Evolutionary conservation across 2,888 invertebrate species (phyloP), one percentile per base, ranked within the genome.

Genomic region (Pseudoips prasinana): DNA sequence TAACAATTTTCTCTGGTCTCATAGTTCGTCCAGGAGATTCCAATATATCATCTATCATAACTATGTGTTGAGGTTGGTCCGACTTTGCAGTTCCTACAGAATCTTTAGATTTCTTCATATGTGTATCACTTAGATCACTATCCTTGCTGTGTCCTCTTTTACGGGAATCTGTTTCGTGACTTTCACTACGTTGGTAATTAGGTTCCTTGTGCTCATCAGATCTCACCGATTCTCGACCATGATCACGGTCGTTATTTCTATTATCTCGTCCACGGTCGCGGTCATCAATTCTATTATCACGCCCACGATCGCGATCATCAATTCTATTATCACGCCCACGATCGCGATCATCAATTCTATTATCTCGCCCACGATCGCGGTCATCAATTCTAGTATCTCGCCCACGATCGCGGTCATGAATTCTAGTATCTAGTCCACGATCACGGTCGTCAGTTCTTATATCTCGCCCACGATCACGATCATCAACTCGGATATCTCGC

Each of bases 31-130:
- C 96, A 1, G 98, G 98, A 10, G 91, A 79, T 65, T 92, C 91
- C 27, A 98, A 80, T 39, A 98, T 80, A 70, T 98, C 97, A 67
- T 97, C 96, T 55, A 98, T 93, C 79, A 90, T 91, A 20, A 93
- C 91, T 14, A 82, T 10, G 45, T 76, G 78, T 64, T 81, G 70
- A 56, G 80, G 42, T 44, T 29, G 64, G 49, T 35, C 80, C 61
- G 28, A 58, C 9, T 24, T 7, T 10, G 27, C 4, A n/a, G 28
- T 34, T 20, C 31, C 20, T 9, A 20, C 3, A 19, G 19, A 2
- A 10, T 50, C 49, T 7, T 31, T 82, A 0, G 60, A 17, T 41
- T 72, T 80, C 51, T 85, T 70, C 24, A 27, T 31, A 7, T 23
- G 10, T 64, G 66, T 50, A 35, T 42, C 38, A 32, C 64, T 67